A percentile compares a stretch with the other conserved stretches of the same genome.
Evolutionary conservation across 2,888 invertebrate genomes (phyloP).

Genomic region (Dynastes grantii): DNA sequence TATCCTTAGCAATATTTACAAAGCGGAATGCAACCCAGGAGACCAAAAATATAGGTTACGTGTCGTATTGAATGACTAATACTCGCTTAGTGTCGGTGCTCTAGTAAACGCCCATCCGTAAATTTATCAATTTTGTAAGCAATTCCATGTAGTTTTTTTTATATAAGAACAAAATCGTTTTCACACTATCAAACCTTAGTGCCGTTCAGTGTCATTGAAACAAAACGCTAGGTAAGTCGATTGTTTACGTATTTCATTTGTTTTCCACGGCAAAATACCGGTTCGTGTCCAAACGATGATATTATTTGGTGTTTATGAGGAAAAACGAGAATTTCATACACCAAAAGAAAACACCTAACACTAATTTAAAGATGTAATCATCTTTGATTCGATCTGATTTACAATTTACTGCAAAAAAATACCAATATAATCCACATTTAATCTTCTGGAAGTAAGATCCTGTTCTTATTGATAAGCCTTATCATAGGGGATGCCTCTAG

Average conservation of each 20-base stretch:
- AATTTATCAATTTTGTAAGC: conserved; percentile 26
- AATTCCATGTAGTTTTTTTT: conserved; percentile 23
- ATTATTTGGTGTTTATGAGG: conserved; percentile 2
- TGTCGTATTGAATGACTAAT: conserved; percentile 40
- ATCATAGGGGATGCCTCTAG: conserved; percentile 47
- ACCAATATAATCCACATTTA: no score
- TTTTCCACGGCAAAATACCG: conserved; percentile 19
- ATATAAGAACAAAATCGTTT: conserved; percentile 16
- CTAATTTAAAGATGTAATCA: neutral
- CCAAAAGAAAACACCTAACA: neutral
- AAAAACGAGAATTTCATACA: neutral
- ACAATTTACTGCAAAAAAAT: neutral
- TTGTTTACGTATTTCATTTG: conserved; percentile 41
- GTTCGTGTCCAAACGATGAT: conserved; percentile 3
- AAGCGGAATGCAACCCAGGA: neutral
- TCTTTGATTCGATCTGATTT: no score
- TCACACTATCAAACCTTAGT: neutral
- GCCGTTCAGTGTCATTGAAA: conserved; percentile 31
- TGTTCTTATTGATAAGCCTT: conserved; percentile 47
- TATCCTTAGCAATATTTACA: neutral
- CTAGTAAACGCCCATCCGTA: conserved; percentile 39
- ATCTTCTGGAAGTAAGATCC: conserved; percentile 5
- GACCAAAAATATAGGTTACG: conserved; percentile 37
- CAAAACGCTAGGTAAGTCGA: conserved; percentile 40
- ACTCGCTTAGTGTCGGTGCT: conserved; percentile 27